Conservation (phyloP, 2,888 invertebrate genomes). For the Chironomus riparius region DNA sequence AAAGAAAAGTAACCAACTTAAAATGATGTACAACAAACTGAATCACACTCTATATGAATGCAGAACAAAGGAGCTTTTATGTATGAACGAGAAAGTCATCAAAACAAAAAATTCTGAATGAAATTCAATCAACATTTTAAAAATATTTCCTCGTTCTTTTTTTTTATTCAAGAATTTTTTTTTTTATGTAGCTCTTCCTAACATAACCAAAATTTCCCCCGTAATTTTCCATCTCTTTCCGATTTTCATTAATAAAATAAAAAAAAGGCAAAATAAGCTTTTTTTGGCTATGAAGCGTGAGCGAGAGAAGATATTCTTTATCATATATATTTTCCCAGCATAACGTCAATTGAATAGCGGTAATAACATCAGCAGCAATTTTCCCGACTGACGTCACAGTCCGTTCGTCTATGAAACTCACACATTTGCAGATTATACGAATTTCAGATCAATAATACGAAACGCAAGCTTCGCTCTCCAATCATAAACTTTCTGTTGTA, state of each 20-base stretch:
- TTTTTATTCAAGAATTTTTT: conserved; percentile 2
- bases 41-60: too few relatives aligned
- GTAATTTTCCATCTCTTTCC: conserved; percentile 5
- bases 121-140: conserved; percentile 7
- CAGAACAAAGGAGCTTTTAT: too few relatives aligned
- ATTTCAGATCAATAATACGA: conserved; percentile 20
- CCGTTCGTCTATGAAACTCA: background rate
- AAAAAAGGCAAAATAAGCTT: conserved; percentile 12
- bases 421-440: background rate
- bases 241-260: conserved; percentile 27
- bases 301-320: background rate
- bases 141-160: too few relatives aligned
- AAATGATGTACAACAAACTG: too few relatives aligned
- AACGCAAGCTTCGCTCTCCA: background rate
- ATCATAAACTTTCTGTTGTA: conserved; percentile 2
- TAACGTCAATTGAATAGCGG: background rate
- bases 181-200: too few relatives aligned
- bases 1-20: too few relatives aligned
- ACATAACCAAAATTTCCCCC: background rate
- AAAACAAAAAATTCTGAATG: background rate
- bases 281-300: background rate
- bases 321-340: background rate
- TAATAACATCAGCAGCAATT: background rate
- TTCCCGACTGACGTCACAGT: conserved; percentile 22
- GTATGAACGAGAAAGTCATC: background rate